Evolutionary conservation across 1,140 invertebrate species (phyloP).

Genomic region (Bombus balteatus): DNA sequence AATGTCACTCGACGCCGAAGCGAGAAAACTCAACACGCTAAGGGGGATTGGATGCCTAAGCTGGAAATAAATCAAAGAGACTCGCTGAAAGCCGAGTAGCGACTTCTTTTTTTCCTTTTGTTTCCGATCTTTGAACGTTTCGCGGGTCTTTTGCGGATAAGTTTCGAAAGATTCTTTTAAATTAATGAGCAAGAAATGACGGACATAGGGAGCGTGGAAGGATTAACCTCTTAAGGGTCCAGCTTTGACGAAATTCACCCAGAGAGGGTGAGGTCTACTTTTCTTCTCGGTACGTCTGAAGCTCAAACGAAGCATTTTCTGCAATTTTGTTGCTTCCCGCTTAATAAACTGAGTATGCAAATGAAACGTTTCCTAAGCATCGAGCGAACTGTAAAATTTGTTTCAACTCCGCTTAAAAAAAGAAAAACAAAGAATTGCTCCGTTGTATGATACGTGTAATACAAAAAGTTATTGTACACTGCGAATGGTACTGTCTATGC

Average conservation of each 20-base stretch:
- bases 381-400: no score
- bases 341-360: no score
- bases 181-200: background rate
- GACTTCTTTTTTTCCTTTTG: background rate
- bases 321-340: no score
- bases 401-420: no score
- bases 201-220: background rate
- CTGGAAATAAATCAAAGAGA: conserved; percentile 17
- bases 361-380: no score
- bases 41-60: background rate
- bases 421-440: no score
- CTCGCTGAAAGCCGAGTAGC: background rate
- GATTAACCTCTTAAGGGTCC: background rate
- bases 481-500: no score
- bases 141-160: background rate
- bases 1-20: background rate
- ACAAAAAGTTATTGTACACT: no score
- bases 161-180: background rate
- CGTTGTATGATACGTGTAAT: no score
- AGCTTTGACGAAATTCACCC: background rate
- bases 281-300: no score
- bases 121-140: background rate
- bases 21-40: conserved; percentile 14
- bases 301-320: no score
- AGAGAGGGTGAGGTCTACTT: no score